Evolutionary conservation across 2,113 vertebrate genomes (phyloP).

Genomic region (Cinclus mexicanus): DNA sequence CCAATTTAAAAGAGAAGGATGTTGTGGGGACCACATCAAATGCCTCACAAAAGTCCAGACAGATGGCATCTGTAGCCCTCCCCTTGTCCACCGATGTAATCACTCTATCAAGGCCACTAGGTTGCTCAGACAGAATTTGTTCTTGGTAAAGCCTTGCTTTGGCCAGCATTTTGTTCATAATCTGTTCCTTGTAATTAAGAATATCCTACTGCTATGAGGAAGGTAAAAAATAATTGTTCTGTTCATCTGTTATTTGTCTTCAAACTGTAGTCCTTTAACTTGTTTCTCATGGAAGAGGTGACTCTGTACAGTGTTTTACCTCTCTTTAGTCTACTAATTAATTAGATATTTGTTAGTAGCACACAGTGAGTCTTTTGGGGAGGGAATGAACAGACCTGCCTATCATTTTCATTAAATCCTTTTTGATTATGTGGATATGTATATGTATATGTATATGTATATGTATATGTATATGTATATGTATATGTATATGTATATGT

Average conservation of each 20-base stretch:
- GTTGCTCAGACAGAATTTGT: not conserved
- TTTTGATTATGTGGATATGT: no score
- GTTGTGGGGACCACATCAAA: not conserved
- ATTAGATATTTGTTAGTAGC: not conserved
- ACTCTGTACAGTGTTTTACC: not conserved
- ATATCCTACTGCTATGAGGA: not conserved
- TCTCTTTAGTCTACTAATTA: not conserved
- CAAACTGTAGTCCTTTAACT: not conserved
- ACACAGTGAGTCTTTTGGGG: not conserved
- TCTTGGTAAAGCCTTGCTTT: not conserved
- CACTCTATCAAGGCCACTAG: not conserved
- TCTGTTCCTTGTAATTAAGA: not conserved
- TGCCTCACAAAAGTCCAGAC: not conserved
- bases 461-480: no score
- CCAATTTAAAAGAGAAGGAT: not conserved
- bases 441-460: no score
- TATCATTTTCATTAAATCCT: not conserved
- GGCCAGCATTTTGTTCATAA: not conserved
- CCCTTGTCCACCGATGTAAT: not conserved
- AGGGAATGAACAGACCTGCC: not conserved
- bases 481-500: no score
- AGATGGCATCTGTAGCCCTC: not conserved
- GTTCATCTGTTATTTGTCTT: not conserved
- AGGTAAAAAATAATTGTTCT: not conserved
- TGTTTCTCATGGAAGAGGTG: not conserved